Evolutionary conservation across 2,797 vertebrate genomes (phyloP).

Genomic region (Gambusia yucatana): DNA sequence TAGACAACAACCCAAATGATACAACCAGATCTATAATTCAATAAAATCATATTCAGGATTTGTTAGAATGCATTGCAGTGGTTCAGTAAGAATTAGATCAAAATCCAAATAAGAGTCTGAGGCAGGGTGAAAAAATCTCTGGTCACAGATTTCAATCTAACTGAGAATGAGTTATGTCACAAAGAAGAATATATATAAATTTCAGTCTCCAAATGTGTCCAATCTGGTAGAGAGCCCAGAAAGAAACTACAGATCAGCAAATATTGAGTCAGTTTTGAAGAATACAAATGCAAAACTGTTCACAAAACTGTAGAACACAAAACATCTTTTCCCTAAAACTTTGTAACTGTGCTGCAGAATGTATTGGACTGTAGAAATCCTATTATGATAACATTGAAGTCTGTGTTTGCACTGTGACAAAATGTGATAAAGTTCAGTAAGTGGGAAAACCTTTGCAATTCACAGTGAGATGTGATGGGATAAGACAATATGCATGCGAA

Average conservation of each 20-base stretch:
- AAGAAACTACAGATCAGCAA: not conserved
- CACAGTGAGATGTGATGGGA: not conserved
- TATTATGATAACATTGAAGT: not conserved
- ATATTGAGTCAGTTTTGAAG: not conserved
- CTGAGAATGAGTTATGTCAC: not conserved
- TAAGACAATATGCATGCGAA: constrained; percentile 6
- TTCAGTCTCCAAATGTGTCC: not conserved
- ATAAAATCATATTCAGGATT: not conserved
- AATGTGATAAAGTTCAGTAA: not conserved
- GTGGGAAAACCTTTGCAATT: not conserved
- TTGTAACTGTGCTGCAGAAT: not conserved
- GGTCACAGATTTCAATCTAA: not conserved
- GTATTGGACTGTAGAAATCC: not conserved
- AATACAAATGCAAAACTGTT: not conserved
- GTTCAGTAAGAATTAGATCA: not conserved
- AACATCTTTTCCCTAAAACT: not conserved
- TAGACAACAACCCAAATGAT: not conserved
- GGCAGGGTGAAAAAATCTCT: not conserved
- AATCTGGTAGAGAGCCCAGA: not conserved
- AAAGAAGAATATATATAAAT: not conserved
- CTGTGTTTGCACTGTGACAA: not conserved
- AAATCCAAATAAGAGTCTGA: not conserved
- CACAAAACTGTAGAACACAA: not conserved
- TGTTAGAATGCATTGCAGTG: not conserved
- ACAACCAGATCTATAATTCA: not conserved